Evolutionary conservation across 2,113 vertebrate genomes (phyloP).

Genomic region (Bujurquina vittata): DNA sequence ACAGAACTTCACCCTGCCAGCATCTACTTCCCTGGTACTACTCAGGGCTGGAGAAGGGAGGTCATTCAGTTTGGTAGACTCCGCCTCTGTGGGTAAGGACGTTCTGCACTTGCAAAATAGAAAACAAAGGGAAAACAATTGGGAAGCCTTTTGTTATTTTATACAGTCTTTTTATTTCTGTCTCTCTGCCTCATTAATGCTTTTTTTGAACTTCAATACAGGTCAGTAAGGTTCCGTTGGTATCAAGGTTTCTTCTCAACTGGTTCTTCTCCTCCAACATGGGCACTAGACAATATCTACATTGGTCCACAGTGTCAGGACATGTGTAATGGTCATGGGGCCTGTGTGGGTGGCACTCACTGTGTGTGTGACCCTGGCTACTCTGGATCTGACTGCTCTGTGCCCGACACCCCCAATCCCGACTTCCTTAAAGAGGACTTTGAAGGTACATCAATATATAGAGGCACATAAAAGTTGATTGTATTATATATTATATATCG

Average conservation of each 20-base stretch:
- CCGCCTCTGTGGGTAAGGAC: conserved; percentile 92
- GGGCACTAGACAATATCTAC: conserved; percentile 96
- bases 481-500: background rate
- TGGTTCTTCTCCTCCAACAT: conserved; percentile 89
- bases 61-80: conserved; percentile 93
- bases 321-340: conserved; percentile 94
- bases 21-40: conserved; percentile 93
- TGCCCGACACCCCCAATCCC: conserved; percentile 89
- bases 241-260: conserved; percentile 94
- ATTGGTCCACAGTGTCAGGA: conserved; percentile 96
- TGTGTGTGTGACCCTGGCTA: conserved; percentile 91
- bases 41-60: conserved; percentile 94
- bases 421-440: conserved; percentile 99
- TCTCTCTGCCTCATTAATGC: background rate
- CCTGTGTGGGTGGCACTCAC: conserved; percentile 89
- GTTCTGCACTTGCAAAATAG: background rate
- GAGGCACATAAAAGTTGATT: background rate
- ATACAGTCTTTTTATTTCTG: background rate
- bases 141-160: too few relatives aligned
- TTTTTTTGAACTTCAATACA: conserved; percentile 52
- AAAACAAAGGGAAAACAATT: background rate
- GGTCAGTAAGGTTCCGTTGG: conserved; percentile 95
- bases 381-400: conserved; percentile 91
- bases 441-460: conserved; percentile 86
- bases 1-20: conserved; percentile 95